Percentiles rank a stretch among this genome's conserved stretches.
phyloP scores from a whole-genome alignment of 2,888 invertebrate genomes.

The Epicampocera succincta region DNA sequence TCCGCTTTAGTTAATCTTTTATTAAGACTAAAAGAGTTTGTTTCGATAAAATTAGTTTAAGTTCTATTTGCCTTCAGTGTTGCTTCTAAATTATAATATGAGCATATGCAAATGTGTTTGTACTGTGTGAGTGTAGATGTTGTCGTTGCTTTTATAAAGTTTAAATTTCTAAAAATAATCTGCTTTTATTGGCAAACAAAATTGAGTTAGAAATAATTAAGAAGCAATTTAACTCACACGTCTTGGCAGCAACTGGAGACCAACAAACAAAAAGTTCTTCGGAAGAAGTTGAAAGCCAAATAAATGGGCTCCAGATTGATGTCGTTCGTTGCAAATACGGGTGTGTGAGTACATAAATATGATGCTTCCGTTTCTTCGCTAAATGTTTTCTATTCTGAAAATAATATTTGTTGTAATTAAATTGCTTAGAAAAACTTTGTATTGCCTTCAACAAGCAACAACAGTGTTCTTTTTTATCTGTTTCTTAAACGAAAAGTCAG shows the following conservation, averaged over 20 bases:
- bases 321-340: too few species aligned
- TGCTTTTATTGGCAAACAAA: slow-evolving; percentile 19
- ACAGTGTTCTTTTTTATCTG: neutral
- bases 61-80: too few species aligned
- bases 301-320: slow-evolving; percentile 2
- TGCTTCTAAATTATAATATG: too few species aligned
- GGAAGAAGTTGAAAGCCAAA: neutral
- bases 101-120: too few species aligned
- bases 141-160: neutral
- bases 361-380: slow-evolving; percentile 32
- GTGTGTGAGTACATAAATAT: neutral
- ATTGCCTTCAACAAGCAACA: slow-evolving; percentile 39
- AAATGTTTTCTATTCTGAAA: slow-evolving; percentile 44
- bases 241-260: neutral
- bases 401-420: slow-evolving; percentile 48
- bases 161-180: neutral
- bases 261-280: neutral
- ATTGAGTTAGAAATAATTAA: slow-evolving; percentile 34
- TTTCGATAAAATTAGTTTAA: too few species aligned
- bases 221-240: slow-evolving; percentile 5
- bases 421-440: slow-evolving; percentile 61
- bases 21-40: too few species aligned
- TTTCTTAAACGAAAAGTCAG: slow-evolving; percentile 16
- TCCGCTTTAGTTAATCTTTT: too few species aligned
- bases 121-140: too few species aligned